Percentiles rank a stretch among this genome's conserved stretches.
phyloP scores from a whole-genome alignment of 2,113 vertebrate genomes.

The Lota lota region DNA sequence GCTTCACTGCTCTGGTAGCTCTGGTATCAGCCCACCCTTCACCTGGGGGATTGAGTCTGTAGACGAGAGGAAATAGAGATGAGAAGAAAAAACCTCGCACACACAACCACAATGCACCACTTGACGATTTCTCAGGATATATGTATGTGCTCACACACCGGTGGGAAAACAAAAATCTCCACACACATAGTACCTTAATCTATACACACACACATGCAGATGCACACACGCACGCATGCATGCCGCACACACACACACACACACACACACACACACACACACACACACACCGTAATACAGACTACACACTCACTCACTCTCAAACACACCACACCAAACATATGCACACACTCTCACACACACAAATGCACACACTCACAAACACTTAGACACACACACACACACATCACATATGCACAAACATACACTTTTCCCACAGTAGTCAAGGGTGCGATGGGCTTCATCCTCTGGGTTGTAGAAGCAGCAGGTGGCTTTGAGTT shows the following conservation, averaged over 20 bases:
- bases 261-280: not conserved
- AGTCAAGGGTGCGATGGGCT: slow-evolving; percentile 39
- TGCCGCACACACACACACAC: not conserved
- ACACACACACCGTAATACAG: slow-evolving; percentile 1
- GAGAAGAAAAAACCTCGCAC: not conserved
- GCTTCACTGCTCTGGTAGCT: slow-evolving; percentile 1
- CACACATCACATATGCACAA: not conserved
- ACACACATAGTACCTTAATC: not conserved
- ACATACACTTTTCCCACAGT: slow-evolving; percentile 13
- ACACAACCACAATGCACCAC: not conserved
- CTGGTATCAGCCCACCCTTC: slow-evolving; percentile 5
- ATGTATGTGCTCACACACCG: not conserved
- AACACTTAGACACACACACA: slow-evolving; percentile 3
- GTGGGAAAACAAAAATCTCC: not conserved
- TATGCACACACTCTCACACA: not conserved
- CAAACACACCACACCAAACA: slow-evolving; percentile 3
- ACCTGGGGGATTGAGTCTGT: slow-evolving; percentile 2
- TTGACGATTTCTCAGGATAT: not conserved
- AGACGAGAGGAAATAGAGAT: slow-evolving; percentile 1
- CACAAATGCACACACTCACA: not conserved
- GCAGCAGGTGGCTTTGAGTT: slow-evolving; percentile 51
- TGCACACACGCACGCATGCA: not conserved
- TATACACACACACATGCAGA: slow-evolving; percentile 2
- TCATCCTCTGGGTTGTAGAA: slow-evolving; percentile 42
- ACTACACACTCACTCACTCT: not conserved